Evolutionary conservation across 2,797 vertebrate genomes (phyloP), one percentile per base, ranked within the genome.

Genomic region (Vespertilio murinus): DNA sequence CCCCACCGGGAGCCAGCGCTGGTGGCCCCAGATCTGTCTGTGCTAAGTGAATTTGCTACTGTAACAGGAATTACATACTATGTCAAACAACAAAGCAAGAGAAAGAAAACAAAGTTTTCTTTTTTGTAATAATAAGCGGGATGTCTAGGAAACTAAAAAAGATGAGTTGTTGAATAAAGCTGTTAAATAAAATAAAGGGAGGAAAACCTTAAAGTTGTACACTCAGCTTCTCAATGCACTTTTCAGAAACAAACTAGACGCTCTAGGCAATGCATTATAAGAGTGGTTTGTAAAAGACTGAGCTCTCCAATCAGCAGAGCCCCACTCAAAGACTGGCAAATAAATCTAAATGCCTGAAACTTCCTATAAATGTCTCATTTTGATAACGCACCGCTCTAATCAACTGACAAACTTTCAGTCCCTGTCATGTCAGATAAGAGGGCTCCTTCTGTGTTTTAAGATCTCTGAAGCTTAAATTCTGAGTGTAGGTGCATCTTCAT

Each of bases 141-240:
- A 95, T 20, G n/a, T 82, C 88, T 47, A 88, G 13, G 54, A 81
- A 88, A 81, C 18, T 91, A n/a, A 65, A 83, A 84, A 85, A 74
- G 49, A 65, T 52, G 0, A 84, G 30, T 33, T 65, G 23, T n/a
- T 84, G 49, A 49, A 23, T 82, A 69, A 47, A 56, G 11, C 14
- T 30, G 3, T 3, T 70, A 23, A 77, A 77, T 79, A 59, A 87
- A 79, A 33, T 28, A 47, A 5, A 12, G 35, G 20, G 42, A 52
- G 67, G 49, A 71, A 79, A 90, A 54, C 79, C 54, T 64, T 85
- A 12, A 80, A 80, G 45, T 67, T 75, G 3, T 9, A 54, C 23
- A 56, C 17, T 74, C 11, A 52, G 47, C 56, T 74, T 86, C 12
- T 79, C 17, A 18, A 90, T 20, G 23, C 40, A 38, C 59, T 77